Conservation (phyloP, 2,888 invertebrate genomes). For the Tubulanus polymorphus region DNA sequence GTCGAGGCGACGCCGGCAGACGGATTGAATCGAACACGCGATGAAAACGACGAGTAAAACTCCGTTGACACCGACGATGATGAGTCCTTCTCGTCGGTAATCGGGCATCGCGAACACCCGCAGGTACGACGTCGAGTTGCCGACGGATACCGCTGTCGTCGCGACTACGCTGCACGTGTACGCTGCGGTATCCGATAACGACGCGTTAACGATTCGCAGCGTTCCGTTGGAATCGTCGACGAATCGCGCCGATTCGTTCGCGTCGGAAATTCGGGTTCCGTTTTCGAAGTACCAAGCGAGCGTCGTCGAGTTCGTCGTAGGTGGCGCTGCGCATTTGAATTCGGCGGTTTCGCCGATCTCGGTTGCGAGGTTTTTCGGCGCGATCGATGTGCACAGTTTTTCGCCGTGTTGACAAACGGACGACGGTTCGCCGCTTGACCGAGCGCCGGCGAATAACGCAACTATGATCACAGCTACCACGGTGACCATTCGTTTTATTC, state of each 20-base stretch:
- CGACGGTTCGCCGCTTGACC: no score
- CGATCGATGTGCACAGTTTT: no score
- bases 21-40: constrained; percentile 22
- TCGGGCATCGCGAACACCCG: constrained; percentile 29
- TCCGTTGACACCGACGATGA: constrained; percentile 30
- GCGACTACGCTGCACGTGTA: constrained; percentile 33
- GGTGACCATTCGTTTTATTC: no score
- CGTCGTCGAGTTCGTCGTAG: constrained; percentile 2
- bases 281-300: constrained; percentile 15
- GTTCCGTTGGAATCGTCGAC: constrained; percentile 17
- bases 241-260: constrained; percentile 13
- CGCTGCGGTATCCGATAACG: constrained; percentile 34
- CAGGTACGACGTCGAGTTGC: constrained; percentile 21
- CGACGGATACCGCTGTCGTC: constrained; percentile 25
- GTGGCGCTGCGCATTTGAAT: constrained; percentile 10
- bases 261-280: constrained; percentile 14
- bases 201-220: constrained; percentile 34
- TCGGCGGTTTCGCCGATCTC: constrained; percentile 8
- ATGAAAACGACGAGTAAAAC: constrained; percentile 28
- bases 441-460: no score
- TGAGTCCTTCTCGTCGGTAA: constrained; percentile 30
- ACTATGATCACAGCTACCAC: no score
- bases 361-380: constrained; percentile 8
- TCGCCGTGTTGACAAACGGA: no score
- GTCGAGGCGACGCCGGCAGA: no score